These are phyloP conservation scores for Oscarella lobularis DNA, from an alignment of 37 sponge, comb jelly and placozoan genomes.

Conservation along the genomic window DNA sequence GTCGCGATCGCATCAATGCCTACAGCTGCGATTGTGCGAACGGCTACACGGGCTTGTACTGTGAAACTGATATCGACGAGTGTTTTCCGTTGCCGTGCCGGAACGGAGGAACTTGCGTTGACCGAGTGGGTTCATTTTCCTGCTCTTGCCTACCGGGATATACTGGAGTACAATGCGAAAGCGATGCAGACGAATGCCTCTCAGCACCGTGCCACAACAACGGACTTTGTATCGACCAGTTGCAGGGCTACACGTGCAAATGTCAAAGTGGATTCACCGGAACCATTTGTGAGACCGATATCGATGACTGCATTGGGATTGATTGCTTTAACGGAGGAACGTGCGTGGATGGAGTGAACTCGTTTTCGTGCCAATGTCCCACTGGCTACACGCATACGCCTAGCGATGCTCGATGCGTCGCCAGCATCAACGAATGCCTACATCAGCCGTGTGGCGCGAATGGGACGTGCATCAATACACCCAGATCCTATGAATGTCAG, in stretches of 20 bases:
- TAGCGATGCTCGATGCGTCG: slow-evolving; percentile 23
- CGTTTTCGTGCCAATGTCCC: slow-evolving; percentile 22
- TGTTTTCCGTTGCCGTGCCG: too few relatives aligned
- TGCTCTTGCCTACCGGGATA: slow-evolving; percentile 10
- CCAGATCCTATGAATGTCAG: slow-evolving; percentile 6
- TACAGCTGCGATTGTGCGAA: too few relatives aligned
- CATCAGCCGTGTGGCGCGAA: slow-evolving; percentile 23
- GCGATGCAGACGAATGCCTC: slow-evolving; percentile 12
- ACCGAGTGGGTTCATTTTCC: neutral
- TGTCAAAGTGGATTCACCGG: slow-evolving; percentile 4
- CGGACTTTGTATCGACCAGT: slow-evolving; percentile 5
- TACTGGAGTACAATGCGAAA: slow-evolving; percentile 10
- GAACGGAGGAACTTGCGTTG: slow-evolving; percentile 6
- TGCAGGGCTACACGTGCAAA: slow-evolving; percentile 2
- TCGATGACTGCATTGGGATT: slow-evolving; percentile 1
- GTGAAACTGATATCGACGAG: too few relatives aligned
- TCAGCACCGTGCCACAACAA: slow-evolving; percentile 5
- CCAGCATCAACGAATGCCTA: neutral
- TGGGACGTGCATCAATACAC: neutral
- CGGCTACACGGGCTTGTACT: too few relatives aligned
- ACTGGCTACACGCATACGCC: slow-evolving; percentile 14
- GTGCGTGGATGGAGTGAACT: neutral
- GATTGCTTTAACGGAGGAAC: slow-evolving; percentile 1
- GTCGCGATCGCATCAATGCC: too few relatives aligned
- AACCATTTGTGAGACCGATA: slow-evolving; percentile 2